A percentile compares a stretch with the other conserved stretches of the same genome.
These are phyloP conservation scores for Phyllotreta striolata DNA, from an alignment of 2,888 invertebrate species.

Conservation along the genomic window DNA sequence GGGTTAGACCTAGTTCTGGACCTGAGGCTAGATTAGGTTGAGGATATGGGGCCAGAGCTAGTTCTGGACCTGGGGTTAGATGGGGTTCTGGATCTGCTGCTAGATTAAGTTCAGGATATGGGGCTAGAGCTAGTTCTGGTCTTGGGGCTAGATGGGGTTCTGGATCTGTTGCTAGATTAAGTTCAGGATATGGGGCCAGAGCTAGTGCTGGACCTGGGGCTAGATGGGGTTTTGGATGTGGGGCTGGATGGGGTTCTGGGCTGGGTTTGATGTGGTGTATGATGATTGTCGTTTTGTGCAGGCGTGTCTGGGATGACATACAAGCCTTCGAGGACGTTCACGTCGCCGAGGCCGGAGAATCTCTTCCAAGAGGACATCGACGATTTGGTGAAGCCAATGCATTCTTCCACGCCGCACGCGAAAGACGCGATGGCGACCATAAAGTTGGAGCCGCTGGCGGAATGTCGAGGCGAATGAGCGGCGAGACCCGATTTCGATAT, in stretches of 20 bases:
- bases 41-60: too few species aligned
- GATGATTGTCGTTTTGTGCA: constrained; percentile 47
- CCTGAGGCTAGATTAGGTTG: too few species aligned
- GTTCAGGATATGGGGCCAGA: too few species aligned
- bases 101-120: too few species aligned
- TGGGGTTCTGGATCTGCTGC: too few species aligned
- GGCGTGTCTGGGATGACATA: constrained; percentile 71
- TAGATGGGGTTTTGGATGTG: not conserved
- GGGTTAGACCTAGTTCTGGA: too few species aligned
- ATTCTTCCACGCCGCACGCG: constrained; percentile 57
- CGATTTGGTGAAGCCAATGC: constrained; percentile 70
- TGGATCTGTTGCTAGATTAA: too few species aligned
- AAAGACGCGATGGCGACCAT: constrained; percentile 69
- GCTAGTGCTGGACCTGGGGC: too few species aligned
- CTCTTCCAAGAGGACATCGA: constrained; percentile 71
- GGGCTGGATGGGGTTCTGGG: not conserved
- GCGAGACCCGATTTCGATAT: constrained; percentile 57
- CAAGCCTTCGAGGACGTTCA: constrained; percentile 70
- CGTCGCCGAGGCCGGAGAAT: constrained; percentile 67
- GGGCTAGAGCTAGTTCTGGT: too few species aligned
- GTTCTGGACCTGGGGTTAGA: too few species aligned
- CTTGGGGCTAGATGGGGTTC: too few species aligned
- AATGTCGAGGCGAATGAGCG: constrained; percentile 71
- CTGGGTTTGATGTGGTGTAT: constrained; percentile 47
- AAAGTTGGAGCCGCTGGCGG: constrained; percentile 76